Evolutionary conservation across 2,888 invertebrate species (phyloP).

Genomic region (Phyllotreta striolata): DNA sequence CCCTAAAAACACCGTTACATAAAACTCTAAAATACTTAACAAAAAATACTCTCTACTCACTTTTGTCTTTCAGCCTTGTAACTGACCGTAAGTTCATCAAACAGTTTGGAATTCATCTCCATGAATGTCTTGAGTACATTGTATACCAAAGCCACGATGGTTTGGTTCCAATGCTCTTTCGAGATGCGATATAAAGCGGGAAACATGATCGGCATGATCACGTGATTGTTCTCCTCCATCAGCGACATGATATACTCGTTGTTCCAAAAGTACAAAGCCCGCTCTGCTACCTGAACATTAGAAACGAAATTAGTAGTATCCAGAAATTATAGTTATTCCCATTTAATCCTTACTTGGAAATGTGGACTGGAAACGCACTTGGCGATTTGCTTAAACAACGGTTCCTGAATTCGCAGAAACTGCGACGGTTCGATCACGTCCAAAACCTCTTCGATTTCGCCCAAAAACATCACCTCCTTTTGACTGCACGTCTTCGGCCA

Average conservation of each 20-base stretch:
- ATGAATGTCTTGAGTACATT: constrained; percentile 99
- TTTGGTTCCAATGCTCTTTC: constrained; percentile 99
- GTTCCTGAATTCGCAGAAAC: constrained; percentile 98
- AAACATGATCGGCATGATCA: constrained; percentile 99
- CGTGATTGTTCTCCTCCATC: constrained; percentile 98
- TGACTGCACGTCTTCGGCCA: constrained; percentile 99
- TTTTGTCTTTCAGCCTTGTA: constrained; percentile 99
- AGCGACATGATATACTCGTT: constrained; percentile 99
- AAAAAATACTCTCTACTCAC: constrained; percentile 67
- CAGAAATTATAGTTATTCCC: neutral
- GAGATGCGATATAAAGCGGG: constrained; percentile 98
- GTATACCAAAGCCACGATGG: constrained; percentile 98
- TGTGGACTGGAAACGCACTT: constrained; percentile 99
- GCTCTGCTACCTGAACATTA: constrained; percentile 94
- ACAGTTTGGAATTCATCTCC: constrained; percentile 99
- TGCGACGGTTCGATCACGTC: constrained; percentile 99
- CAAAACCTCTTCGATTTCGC: constrained; percentile 98
- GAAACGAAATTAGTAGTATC: constrained; percentile 6
- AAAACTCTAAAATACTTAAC: neutral
- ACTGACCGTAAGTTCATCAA: constrained; percentile 98
- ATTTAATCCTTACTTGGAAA: constrained; percentile 85
- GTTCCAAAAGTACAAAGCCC: constrained; percentile 99
- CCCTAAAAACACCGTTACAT: constrained; percentile 65
- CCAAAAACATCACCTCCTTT: constrained; percentile 99
- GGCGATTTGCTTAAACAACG: constrained; percentile 97